Base-by-base conservation (phyloP, 2,888 invertebrate genomes). In the Agriopis marginaria region DNA sequence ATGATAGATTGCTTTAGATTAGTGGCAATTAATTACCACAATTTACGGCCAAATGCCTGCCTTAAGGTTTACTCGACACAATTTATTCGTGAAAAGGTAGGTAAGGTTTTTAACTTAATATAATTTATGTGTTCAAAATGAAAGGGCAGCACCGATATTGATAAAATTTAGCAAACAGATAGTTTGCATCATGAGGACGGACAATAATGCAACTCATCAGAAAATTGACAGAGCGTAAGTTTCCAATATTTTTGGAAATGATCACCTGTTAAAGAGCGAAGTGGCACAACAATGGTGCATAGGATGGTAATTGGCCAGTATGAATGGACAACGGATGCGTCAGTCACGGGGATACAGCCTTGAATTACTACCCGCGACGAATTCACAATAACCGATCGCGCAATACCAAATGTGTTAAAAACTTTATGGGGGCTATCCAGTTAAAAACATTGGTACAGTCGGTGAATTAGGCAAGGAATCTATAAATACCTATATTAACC, bases 341-440 rank as follows among this genome's bases (percentile, higher is more conserved):
- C 82, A 81, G 86, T 90, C 88, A 89, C 84, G 85, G 83, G 85
- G 83, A 75, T 81, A 76, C 47, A 53, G 77, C 93, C 92, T 93
- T 93, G 92, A 89, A 90, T 91, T 89, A 56, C 76, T 77, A 81
- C 79, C 83, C 83, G 86, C 80, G 80, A 80, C 87, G 83, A 89
- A 91, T 91, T 86, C 81, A 88, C 89, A 87, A 86, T 81, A 81
- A 81, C 75, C 79, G 81, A 77, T 81, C 80, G 72, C 81, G 82
- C 83, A 83, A 82, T 80, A 77, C 58, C 65, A 63, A 75, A 74
- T 63, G 70, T 73, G 74, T 65, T 61, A 70, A 63, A 66, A 63
- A 55, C 49, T 68, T 72, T 74, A 70, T 74, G 55, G 66, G 61
- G 63, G 54, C 66, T 66, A 65, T 69, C 53, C 58, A 61, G 73